A percentile compares a stretch with the other conserved stretches of the same genome.
phyloP scores from a whole-genome alignment of 2,797 vertebrate genomes.

The Girardinus metallicus region DNA sequence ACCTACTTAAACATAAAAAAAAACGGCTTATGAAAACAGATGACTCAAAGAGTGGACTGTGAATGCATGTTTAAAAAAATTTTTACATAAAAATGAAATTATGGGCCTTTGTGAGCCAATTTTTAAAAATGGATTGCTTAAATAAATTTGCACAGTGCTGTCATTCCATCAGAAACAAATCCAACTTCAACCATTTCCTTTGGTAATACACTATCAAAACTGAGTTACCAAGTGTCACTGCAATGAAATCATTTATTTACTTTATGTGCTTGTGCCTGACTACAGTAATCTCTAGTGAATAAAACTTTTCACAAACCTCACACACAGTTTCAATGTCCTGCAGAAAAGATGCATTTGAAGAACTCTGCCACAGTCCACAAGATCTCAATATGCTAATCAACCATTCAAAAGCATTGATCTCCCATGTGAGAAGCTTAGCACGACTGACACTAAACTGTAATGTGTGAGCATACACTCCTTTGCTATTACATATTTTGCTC shows the following conservation, averaged over 20 bases:
- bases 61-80: neutral
- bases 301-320: slow-evolving; percentile 31
- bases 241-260: slow-evolving; percentile 47
- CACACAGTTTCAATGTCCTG: slow-evolving; percentile 15
- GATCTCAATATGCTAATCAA: slow-evolving; percentile 45
- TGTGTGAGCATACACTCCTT: slow-evolving; percentile 2
- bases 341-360: slow-evolving; percentile 19
- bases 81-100: neutral
- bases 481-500: slow-evolving; percentile 14
- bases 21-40: neutral
- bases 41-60: neutral
- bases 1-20: neutral
- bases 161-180: slow-evolving; percentile 8
- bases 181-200: neutral
- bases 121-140: neutral
- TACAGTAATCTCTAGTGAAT: slow-evolving; percentile 19
- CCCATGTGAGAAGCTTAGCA: slow-evolving; percentile 40
- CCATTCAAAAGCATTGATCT: slow-evolving; percentile 50
- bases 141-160: neutral
- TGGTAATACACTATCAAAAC: neutral
- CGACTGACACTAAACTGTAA: slow-evolving; percentile 42
- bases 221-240: slow-evolving; percentile 31
- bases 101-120: neutral
- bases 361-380: slow-evolving; percentile 35
- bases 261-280: slow-evolving; percentile 38